A percentile compares a stretch with the other conserved stretches of the same genome.
Evolutionary conservation across 2,113 vertebrate genomes (phyloP).

Genomic region (Felis catus): F.catus_Fca126_mat1.0 CM031418.1:81227501-81228000

Average conservation of each 20-base stretch:
- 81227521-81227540: background rate
- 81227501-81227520: background rate
- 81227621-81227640: background rate
- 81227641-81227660: background rate
- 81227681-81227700: background rate
- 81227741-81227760: background rate
- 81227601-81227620: background rate
- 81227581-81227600: background rate
- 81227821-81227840: background rate
- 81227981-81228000: background rate
- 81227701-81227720: background rate
- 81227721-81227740: background rate
- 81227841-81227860: background rate
- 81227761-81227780: background rate
- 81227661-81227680: background rate
- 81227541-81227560: background rate
- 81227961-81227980: background rate
- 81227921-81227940: background rate
- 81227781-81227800: background rate
- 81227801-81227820: background rate
- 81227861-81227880: background rate
- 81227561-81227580: background rate
- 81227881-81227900: background rate
- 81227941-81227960: background rate
- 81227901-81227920: background rate